phyloP scores from a whole-genome alignment of 2,888 invertebrate species.

The Folsomia manolachei region DNA sequence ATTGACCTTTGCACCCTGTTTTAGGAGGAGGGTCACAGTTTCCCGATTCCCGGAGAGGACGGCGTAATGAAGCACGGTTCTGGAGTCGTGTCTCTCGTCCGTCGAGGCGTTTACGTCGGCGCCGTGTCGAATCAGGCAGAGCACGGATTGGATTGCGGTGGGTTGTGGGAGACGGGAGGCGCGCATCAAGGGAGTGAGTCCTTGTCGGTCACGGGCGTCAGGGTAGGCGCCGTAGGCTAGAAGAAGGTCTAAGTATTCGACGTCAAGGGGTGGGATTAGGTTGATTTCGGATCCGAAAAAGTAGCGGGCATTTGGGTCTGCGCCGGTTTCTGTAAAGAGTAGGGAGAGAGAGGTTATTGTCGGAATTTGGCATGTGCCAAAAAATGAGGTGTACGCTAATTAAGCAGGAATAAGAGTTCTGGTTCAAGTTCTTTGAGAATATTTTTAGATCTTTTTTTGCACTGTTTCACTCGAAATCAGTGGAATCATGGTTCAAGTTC shows the following conservation, averaged over 20 bases:
- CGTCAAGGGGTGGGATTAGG: slow-evolving; percentile 71
- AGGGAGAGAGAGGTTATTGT: too few relatives aligned
- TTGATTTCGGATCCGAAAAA: slow-evolving; percentile 90
- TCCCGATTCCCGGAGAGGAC: slow-evolving; percentile 71
- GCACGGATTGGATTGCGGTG: slow-evolving; percentile 64
- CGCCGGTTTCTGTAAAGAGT: slow-evolving; percentile 68
- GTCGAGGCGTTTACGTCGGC: slow-evolving; percentile 84
- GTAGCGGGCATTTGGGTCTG: slow-evolving; percentile 86
- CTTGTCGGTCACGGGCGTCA: slow-evolving; percentile 79
- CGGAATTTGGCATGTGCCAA: not conserved
- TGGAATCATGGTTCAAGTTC: slow-evolving; percentile 3
- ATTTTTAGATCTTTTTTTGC: not conserved
- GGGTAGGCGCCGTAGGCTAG: slow-evolving; percentile 83
- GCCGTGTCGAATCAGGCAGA: slow-evolving; percentile 72
- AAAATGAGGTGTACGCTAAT: not conserved
- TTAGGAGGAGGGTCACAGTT: slow-evolving; percentile 72
- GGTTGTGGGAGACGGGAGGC: slow-evolving; percentile 77
- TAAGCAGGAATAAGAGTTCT: too few relatives aligned
- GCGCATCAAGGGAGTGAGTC: slow-evolving; percentile 87
- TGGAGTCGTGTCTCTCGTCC: slow-evolving; percentile 78
- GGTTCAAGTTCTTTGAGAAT: not conserved
- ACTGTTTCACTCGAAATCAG: not conserved
- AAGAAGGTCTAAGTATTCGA: slow-evolving; percentile 75
- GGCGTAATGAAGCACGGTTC: slow-evolving; percentile 85
- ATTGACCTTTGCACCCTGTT: slow-evolving; percentile 75